Base-by-base conservation (phyloP, 2,113 vertebrate genomes). In the Misgurnus anguillicaudatus region DNA sequence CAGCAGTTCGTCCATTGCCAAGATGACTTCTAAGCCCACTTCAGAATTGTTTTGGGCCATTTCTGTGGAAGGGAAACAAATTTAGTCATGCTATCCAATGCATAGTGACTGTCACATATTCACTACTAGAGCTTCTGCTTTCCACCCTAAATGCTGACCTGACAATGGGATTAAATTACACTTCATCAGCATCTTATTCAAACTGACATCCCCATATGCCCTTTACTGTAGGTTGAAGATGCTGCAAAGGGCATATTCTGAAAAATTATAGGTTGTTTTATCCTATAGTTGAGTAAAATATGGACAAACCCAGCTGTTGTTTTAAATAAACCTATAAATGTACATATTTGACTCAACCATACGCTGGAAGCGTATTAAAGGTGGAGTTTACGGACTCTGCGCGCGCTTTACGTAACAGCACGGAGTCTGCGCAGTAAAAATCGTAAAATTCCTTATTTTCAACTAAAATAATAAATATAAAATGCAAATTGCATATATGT, bases 31-130 rank as follows among this genome's bases (percentile, higher is more conserved):
- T 87, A 89, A 90, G 68, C 80, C 86, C 61, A 88, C 61, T 7
- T 91, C 90, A 70, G 91, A 88, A 75, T 81, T 13, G 38, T 92
- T 93, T 53, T 88, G 82, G 58, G 80, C 86, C 92, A 93, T 93
- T 66, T 70, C 82, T 86, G 80, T 24, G 21, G 19, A 39, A 16
- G 60, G 39, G 24, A 19, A 80, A 63, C 62, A 57, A 24, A 36
- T 17, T 38, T 48, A 75, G 55, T 81, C 61, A 64, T 3, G 38
- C 24, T 9, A 41, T 55, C 7, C 8, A 47, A 14, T 57, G 51
- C 6, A 10, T 11, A 9, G 31, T 62, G 38, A 70, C 64, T n/a
- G 74, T 21, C 48, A 64, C 9, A 16, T 13, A 58, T 57, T 10
- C 3, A 38, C 16, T 48, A 9, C 38, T 51, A 17, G 16, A 80